These are phyloP conservation scores for Muscicapa adusta DNA, from an alignment of 2,113 vertebrate genomes.

Conservation along the genomic window DNA sequence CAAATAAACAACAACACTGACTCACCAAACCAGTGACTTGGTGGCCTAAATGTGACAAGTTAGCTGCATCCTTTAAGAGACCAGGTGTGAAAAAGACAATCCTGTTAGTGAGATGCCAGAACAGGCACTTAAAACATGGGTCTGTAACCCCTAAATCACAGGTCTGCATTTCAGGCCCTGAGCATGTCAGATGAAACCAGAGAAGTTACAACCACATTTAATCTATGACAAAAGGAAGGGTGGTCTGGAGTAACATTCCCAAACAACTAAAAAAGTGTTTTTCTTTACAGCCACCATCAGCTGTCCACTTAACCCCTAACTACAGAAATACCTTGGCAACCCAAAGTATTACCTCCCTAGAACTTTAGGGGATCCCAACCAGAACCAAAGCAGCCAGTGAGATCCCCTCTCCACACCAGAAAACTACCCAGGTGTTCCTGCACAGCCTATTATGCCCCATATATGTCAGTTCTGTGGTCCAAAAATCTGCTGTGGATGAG, in stretches of 20 bases:
- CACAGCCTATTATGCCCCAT: background rate
- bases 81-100: background rate
- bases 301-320: background rate
- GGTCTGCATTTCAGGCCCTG: background rate
- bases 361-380: background rate
- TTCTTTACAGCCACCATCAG: background rate
- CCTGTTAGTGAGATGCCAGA: background rate
- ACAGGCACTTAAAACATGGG: background rate
- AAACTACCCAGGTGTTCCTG: background rate
- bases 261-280: background rate
- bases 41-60: background rate
- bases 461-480: background rate
- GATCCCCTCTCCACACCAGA: background rate
- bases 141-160: background rate
- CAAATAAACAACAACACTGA: background rate
- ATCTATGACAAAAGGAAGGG: background rate
- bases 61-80: background rate
- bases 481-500: background rate
- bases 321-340: background rate
- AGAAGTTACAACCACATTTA: background rate
- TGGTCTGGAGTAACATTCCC: background rate
- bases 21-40: background rate
- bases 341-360: background rate
- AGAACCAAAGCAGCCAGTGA: background rate
- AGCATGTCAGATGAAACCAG: background rate